Base-by-base conservation (phyloP, 2,113 vertebrate species). In the Percina caprodes region DNA sequence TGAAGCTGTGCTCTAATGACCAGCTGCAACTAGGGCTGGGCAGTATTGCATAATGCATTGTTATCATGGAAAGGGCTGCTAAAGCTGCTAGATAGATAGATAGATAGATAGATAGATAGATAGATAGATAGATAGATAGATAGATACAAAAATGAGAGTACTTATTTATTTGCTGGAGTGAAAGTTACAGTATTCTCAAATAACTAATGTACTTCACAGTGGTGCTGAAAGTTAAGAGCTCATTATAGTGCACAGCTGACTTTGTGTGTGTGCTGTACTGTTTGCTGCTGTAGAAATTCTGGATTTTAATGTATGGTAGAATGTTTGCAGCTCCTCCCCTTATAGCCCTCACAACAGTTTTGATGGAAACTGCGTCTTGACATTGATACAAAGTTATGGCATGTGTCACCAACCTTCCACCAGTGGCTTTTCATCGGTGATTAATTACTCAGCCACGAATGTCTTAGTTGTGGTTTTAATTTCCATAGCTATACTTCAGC, bases 1-100 rank as follows among this genome's bases (percentile, higher is more conserved):
- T 71, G 51, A 61, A 65, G 46, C 30, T 39, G 23, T 45, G 33
- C 23, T 77, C 14, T 63, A 21, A 74, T 69, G 58, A 58, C 55
- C 67, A 55, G 62, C 56, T 69, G 55, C 55, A 79, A 21, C 9
- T 35, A 16, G 5, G 51, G 33, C 71, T 66, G 59, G 46, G 60
- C 5, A 4, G 3, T 13, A 24, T 56, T 69, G 13, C 61, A 15
- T 46, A 66, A 66, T 67, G 24, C 46, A 61, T 60, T 65, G 59
- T 35, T 69, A 39, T 54, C 3, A 33, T 69, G 24, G 5, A 52
- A 42, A 18, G 56, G 56, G 33, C 13, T 33, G 19, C 21, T 54
- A 60, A 49, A 45, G 18, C 69, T 78, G n/a, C n/a, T n/a, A n/a
- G n/a, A n/a, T n/a, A n/a, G n/a, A n/a, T n/a, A n/a, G n/a, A n/a